Conservation (phyloP, 2,888 invertebrate species). For the Caenorhabditis macrosperma region DNA sequence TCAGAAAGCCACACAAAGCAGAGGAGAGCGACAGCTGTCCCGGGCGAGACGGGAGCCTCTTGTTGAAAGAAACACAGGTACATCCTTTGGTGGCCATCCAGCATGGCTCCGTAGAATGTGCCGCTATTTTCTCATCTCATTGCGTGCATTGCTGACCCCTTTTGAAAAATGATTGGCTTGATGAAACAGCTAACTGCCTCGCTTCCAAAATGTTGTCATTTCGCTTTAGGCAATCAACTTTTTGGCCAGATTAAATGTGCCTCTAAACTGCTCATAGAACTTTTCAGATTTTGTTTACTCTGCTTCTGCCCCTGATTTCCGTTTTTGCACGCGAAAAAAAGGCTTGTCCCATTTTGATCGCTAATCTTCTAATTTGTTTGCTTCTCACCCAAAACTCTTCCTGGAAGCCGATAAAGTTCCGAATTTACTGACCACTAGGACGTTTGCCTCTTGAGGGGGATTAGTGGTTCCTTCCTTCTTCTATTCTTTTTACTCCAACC, state of each 20-base stretch:
- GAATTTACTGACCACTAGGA: constrained; percentile 19
- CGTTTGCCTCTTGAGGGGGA: constrained; percentile 34
- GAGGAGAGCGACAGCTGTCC: neutral
- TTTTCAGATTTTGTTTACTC: constrained; percentile 19
- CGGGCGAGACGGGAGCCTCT: neutral
- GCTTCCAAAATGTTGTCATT: constrained; percentile 46
- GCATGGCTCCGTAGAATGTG: neutral
- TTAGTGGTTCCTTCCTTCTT: constrained; percentile 39
- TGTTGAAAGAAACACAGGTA: constrained; percentile 56
- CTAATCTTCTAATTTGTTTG: constrained; percentile 15
- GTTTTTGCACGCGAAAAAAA: constrained; percentile 2
- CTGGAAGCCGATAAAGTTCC: constrained; percentile 10
- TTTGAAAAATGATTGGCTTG: constrained; percentile 54
- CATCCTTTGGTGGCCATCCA: neutral
- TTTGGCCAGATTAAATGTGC: constrained; percentile 46
- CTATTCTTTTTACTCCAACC: neutral
- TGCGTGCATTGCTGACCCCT: constrained; percentile 4
- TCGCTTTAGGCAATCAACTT: constrained; percentile 56
- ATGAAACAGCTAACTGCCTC: constrained; percentile 33
- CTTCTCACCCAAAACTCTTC: neutral
- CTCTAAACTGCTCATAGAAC: constrained; percentile 28
- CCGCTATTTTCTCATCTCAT: neutral
- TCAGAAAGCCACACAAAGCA: neutral
- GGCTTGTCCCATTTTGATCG: constrained; percentile 15
- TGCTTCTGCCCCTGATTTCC: neutral